These are phyloP conservation scores for Leptoclinus maculatus DNA, from an alignment of 2,797 vertebrate species.

Conservation along the genomic window DNA sequence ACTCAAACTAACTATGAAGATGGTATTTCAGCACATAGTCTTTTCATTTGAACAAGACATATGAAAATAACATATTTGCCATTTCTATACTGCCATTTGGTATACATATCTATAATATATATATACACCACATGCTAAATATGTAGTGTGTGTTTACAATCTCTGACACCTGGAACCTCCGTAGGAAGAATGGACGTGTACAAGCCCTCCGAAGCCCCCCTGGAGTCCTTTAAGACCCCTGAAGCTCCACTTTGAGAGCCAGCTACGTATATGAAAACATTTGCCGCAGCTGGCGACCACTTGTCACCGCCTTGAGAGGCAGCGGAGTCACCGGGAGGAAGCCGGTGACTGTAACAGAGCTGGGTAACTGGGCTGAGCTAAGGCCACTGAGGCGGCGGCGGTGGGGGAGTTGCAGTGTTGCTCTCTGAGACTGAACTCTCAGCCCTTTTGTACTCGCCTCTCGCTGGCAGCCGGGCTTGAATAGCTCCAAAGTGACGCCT, in stretches of 20 bases:
- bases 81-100: not conserved
- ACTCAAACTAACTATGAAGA: not conserved
- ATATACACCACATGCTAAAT: not conserved
- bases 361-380: constrained; percentile 24
- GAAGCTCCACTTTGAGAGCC: not conserved
- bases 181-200: not conserved
- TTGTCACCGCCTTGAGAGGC: not conserved
- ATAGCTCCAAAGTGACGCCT: constrained; percentile 50
- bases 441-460: constrained; percentile 49
- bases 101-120: not conserved
- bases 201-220: not conserved
- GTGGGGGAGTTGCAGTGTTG: constrained; percentile 31
- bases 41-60: not conserved
- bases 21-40: not conserved
- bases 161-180: not conserved
- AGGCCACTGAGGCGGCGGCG: constrained; percentile 3
- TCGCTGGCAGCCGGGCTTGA: constrained; percentile 29
- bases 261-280: not conserved
- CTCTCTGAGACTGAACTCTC: constrained; percentile 45
- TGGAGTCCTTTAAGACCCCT: not conserved
- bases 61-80: not conserved
- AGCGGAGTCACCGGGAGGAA: not conserved
- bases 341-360: not conserved
- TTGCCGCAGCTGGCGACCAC: not conserved
- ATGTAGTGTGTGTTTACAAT: not conserved